Conservation (phyloP, 2,888 invertebrate genomes). For the Melieria omissa region DNA sequence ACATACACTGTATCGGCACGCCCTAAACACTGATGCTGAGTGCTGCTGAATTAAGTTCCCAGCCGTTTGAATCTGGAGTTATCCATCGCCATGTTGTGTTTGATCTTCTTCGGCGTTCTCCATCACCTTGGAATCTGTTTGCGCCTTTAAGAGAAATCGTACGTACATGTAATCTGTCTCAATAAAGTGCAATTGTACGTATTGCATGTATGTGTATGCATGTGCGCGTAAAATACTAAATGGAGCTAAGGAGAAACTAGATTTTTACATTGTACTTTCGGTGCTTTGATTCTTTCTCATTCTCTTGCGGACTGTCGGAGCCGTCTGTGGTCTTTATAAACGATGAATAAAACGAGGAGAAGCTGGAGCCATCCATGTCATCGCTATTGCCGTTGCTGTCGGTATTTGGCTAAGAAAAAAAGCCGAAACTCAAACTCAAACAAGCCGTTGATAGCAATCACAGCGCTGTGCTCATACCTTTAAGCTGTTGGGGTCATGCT, state of each 20-base stretch:
- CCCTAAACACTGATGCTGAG: too few relatives aligned
- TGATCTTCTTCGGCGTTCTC: constrained; percentile 55
- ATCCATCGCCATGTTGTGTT: constrained; percentile 58
- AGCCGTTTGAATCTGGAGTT: constrained; percentile 22
- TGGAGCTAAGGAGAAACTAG: background rate
- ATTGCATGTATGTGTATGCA: too few relatives aligned
- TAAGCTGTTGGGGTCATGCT: constrained; percentile 47
- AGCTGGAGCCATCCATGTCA: constrained; percentile 72
- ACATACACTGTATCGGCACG: too few relatives aligned
- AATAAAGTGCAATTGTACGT: too few relatives aligned
- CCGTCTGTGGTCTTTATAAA: constrained; percentile 74
- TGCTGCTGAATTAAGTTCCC: too few relatives aligned
- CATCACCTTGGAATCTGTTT: constrained; percentile 41
- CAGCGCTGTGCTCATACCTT: constrained; percentile 46
- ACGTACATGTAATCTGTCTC: constrained; percentile 40
- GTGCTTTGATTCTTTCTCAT: constrained; percentile 58
- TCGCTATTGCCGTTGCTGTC: constrained; percentile 65
- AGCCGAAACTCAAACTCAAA: too few relatives aligned
- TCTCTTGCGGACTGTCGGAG: constrained; percentile 63
- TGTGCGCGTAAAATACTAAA: too few relatives aligned
- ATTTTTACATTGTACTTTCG: constrained; percentile 52
- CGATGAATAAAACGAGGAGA: constrained; percentile 78
- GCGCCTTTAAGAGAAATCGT: constrained; percentile 29
- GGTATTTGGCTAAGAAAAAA: constrained; percentile 51
- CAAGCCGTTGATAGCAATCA: too few relatives aligned